Evolutionary conservation across 1,140 invertebrate species (phyloP), one percentile per base, ranked within the genome.

Genomic region (Phortica variegata): DNA sequence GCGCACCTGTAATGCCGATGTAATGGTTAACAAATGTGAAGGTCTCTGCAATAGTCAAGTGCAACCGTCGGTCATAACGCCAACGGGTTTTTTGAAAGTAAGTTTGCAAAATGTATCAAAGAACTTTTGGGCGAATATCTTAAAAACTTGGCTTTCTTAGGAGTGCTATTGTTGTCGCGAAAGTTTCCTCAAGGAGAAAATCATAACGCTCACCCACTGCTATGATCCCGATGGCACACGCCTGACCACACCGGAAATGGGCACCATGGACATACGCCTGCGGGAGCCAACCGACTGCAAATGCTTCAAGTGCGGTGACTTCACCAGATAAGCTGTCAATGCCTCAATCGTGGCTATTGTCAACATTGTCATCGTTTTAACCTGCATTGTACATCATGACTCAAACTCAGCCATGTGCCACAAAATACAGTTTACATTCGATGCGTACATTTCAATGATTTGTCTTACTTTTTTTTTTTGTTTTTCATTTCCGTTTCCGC

Each of bases 121-220:
- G 17, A n/a, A 48, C 32, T 42, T 41, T 41, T 34, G 21, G 32
- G 32, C 26, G 20, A 37, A 46, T 46, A 19, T 48, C 18, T 40
- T 33, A 34, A 49, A 29, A 20, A 10, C 13, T 17, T 17, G 33
- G 18, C 17, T 20, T 55, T 69, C 78, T 8, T 66, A 94, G 91
- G 90, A 94, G 78, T 95, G 92, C 66, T 90, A 88, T 61, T 95
- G 92, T 69, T 95, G 92, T 60, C 82, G 91, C 43, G 92, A 95
- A 73, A 89, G 87, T 54, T 89, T 85, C 56, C 79, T 95, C 12
- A 83, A 88, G 43, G 88, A 90, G 60, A 80, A 90, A 52, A 77
- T 87, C 12, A 85, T 94, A n/a, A 85, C 85, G 0, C 73, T 95
- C 32, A 86, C 83, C 15, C 88, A 93, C 58, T 95, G 92, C 73